Percentiles rank a stretch among this genome's conserved stretches.
phyloP scores from a whole-genome alignment of 2,797 vertebrate genomes.

The Gadopsis bispinosus region DNA sequence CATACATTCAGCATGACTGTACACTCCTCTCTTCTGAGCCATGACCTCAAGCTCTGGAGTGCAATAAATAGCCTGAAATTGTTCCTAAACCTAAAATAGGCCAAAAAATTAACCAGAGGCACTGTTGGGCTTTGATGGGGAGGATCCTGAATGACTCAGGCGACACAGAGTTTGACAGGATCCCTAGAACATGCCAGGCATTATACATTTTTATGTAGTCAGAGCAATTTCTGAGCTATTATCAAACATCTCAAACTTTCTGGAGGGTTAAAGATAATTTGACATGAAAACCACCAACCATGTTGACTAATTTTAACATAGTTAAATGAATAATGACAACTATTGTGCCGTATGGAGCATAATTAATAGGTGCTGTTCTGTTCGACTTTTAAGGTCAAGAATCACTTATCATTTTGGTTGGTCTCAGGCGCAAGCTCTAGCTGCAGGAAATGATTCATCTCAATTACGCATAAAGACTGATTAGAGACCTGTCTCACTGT shows the following conservation, averaged over 20 bases:
- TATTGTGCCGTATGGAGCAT: conserved; percentile 26
- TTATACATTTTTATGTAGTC: not conserved
- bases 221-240: not conserved
- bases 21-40: conserved; percentile 37
- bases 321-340: conserved; percentile 25
- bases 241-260: not conserved
- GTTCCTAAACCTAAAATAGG: conserved; percentile 38
- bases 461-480: conserved; percentile 75
- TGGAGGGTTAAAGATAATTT: not conserved
- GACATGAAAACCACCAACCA: conserved; percentile 11
- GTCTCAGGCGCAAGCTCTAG: conserved; percentile 29
- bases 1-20: conserved; percentile 54
- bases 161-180: conserved; percentile 21
- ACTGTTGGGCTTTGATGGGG: not conserved
- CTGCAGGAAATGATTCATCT: conserved; percentile 71
- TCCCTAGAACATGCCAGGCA: not conserved
- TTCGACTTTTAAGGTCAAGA: conserved; percentile 62
- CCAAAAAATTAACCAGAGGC: conserved; percentile 37
- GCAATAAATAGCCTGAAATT: conserved; percentile 60
- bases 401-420: conserved; percentile 40
- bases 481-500: conserved; percentile 59
- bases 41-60: conserved; percentile 41
- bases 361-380: conserved; percentile 48
- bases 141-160: conserved; percentile 16
- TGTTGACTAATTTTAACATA: conserved; percentile 19